These are phyloP conservation scores for Cydia strobilella DNA, from an alignment of 1,140 invertebrate genomes.

Conservation along the genomic window DNA sequence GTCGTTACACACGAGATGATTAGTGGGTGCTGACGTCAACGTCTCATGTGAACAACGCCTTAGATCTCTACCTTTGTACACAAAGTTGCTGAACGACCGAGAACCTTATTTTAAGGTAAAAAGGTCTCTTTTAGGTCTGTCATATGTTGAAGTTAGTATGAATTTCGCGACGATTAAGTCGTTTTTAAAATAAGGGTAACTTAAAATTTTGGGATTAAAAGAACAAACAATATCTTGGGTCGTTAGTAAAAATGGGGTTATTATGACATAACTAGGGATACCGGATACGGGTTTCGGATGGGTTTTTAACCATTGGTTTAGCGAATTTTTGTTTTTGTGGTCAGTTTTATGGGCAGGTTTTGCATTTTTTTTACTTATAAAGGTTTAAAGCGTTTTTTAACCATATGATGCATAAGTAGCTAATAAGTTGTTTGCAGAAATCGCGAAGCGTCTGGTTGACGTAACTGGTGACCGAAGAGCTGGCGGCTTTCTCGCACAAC, in stretches of 20 bases:
- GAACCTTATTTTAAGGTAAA: not conserved
- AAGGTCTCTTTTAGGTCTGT: not conserved
- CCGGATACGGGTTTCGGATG: slow-evolving; percentile 42
- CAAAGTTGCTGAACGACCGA: not conserved
- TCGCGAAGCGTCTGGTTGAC: too few relatives aligned
- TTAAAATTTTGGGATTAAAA: slow-evolving; percentile 41
- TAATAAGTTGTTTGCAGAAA: too few relatives aligned
- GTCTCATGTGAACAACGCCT: slow-evolving; percentile 55
- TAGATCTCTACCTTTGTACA: slow-evolving; percentile 38
- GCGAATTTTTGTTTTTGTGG: slow-evolving; percentile 16
- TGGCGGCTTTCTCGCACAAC: too few relatives aligned
- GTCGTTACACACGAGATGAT: slow-evolving; percentile 68
- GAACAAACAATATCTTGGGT: slow-evolving; percentile 76
- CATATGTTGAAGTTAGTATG: not conserved
- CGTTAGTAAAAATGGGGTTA: slow-evolving; percentile 70
- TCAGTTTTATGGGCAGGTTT: not conserved
- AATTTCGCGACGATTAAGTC: not conserved
- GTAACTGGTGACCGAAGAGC: too few relatives aligned
- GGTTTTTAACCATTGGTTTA: slow-evolving; percentile 29
- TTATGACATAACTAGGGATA: slow-evolving; percentile 54
- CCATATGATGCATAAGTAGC: too few relatives aligned
- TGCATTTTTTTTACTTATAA: not conserved
- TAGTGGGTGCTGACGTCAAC: slow-evolving; percentile 57
- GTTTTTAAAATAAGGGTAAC: slow-evolving; percentile 42
- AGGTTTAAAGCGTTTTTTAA: not conserved